Evolutionary conservation across 2,113 vertebrate species (phyloP).

Genomic region (Piprites chloris): DNA sequence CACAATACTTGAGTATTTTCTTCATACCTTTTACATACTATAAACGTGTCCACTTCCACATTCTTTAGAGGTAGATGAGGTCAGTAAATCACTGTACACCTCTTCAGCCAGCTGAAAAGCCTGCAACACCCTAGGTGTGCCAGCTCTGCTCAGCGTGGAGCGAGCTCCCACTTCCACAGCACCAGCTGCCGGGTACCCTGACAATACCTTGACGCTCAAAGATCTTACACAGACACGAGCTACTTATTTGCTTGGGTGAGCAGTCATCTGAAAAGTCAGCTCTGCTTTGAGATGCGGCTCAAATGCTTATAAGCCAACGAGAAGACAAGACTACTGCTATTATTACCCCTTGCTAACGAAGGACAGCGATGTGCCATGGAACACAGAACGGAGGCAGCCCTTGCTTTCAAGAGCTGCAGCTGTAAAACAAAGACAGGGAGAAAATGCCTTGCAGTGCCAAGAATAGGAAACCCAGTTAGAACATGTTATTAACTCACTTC

Average conservation of each 20-base stretch:
- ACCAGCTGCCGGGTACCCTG: neutral
- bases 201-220: neutral
- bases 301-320: neutral
- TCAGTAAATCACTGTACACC: neutral
- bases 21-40: neutral
- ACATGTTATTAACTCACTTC: neutral
- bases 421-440: neutral
- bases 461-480: neutral
- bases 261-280: neutral
- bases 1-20: rapidly evolving
- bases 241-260: slow-evolving; percentile 17
- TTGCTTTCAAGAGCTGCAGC: neutral
- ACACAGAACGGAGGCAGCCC: neutral
- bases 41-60: neutral
- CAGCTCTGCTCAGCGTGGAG: neutral
- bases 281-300: neutral
- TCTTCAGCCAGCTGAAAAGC: neutral
- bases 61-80: neutral
- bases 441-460: neutral
- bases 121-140: rapidly evolving
- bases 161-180: neutral
- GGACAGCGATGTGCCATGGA: neutral
- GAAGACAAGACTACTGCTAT: neutral
- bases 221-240: neutral
- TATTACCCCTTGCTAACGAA: neutral